A percentile compares a stretch with the other conserved stretches of the same genome.
Evolutionary conservation across 92 coral and sea anemone genomes (phyloP).

Genomic region (Umimayanthus kanabou): DNA sequence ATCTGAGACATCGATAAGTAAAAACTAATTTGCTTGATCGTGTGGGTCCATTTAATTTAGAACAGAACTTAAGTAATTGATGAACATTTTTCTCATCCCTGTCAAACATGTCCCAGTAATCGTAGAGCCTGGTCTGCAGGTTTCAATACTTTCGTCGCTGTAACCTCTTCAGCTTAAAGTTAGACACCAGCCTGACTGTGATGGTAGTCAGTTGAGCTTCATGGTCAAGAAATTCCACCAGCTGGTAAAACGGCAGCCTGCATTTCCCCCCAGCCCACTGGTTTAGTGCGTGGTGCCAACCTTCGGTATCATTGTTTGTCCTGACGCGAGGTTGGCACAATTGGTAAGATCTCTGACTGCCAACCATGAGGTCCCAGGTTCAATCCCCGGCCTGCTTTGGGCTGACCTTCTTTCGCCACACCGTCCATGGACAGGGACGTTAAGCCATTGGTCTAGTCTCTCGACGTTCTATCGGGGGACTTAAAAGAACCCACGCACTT

Average conservation of each 20-base stretch:
- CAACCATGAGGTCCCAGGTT: too few species aligned
- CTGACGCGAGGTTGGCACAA: too few species aligned
- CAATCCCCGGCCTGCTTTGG: too few species aligned
- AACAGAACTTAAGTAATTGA: constrained; percentile 1
- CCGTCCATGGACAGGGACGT: too few species aligned
- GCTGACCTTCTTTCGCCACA: too few species aligned
- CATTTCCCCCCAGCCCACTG: constrained; percentile 26
- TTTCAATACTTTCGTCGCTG: constrained; percentile 16
- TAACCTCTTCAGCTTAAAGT: constrained; percentile 16
- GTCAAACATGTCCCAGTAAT: too few species aligned
- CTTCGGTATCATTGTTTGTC: too few species aligned
- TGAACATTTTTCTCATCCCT: not conserved
- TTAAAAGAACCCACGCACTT: too few species aligned
- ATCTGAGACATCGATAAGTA: too few species aligned
- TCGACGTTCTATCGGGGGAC: too few species aligned
- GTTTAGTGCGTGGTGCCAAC: not conserved
- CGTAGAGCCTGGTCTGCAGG: not conserved
- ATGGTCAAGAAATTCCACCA: constrained; percentile 4
- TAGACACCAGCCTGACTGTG: constrained; percentile 32
- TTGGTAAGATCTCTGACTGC: too few species aligned
- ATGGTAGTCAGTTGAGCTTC: constrained; percentile 26
- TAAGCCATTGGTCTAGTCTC: too few species aligned
- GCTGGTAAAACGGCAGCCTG: not conserved
- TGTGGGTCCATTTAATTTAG: constrained; percentile 9
- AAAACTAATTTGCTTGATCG: not conserved